Base-by-base conservation (phyloP, 2,113 vertebrate genomes). In the Asarcornis scutulata region DNA sequence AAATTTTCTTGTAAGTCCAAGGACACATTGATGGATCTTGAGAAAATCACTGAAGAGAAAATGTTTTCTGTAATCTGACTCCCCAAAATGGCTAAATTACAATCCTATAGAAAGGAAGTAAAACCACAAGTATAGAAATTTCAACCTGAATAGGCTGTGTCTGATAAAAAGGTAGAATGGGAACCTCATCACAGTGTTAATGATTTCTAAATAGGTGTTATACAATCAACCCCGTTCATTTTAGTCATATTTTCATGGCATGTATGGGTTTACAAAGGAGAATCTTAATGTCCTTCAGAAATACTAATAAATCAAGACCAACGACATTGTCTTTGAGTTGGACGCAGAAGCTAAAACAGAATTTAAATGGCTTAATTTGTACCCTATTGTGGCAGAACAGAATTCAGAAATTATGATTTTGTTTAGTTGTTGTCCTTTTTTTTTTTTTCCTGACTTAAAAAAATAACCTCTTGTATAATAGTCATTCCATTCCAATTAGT, bases 291-390 rank as follows among this genome's bases (percentile, higher is more conserved):
- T 93, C 31, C 6, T 92, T 79, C 46, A 18, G 50, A 89, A 84
- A 86, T 60, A 59, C 53, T 83, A 80, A 86, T 78, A 73, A 91
- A 77, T 95, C 88, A 91, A 87, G 52, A 55, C 15, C 76, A 85
- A 68, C 34, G 82, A 40, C n/a, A 66, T 48, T 83, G 48, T 36
- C 66, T 92, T 74, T 75, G 75, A 76, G 52, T 73, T 76, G 72
- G 74, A 67, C 7, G 11, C 64, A 40, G 63, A 46, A 75, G 74
- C 13, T 60, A 63, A 91, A n/a, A 59, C 9, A 38, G n/a, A 73
- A 58, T 44, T 84, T 73, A 82, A 67, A 34, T 79, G 52, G n/a
- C 59, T 50, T 81, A 80, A 34, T 25, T 71, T 67, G 34, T 92
- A 75, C 44, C 83, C 56, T 59, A 7, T 90, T 63, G 46, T 96